These are phyloP conservation scores for Euplexia lucipara DNA, from an alignment of 2,888 invertebrate genomes.

Conservation along the genomic window DNA sequence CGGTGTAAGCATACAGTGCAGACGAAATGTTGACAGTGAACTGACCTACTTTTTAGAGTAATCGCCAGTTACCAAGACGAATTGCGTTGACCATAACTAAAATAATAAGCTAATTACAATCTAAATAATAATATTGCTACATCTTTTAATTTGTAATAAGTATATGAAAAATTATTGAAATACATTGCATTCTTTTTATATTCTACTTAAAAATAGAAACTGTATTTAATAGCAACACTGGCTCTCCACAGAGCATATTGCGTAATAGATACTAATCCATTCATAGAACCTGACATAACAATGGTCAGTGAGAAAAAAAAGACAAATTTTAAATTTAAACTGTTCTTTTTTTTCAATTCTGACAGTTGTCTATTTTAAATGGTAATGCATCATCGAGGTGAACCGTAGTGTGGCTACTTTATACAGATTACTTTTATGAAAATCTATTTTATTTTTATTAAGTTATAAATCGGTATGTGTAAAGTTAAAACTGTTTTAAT, in stretches of 20 bases:
- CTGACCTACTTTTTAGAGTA: conserved; percentile 62
- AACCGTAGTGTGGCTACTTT: conserved; percentile 16
- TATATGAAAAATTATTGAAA: conserved; percentile 51
- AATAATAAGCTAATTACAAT: conserved; percentile 63
- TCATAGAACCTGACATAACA: not conserved
- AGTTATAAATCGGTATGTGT: conserved; percentile 8
- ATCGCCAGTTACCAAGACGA: conserved; percentile 33
- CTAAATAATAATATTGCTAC: conserved; percentile 70
- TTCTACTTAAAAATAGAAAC: conserved; percentile 36
- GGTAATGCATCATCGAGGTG: conserved; percentile 1
- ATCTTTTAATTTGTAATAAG: conserved; percentile 56
- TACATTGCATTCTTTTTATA: conserved; percentile 43
- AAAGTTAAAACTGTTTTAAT: conserved; percentile 31
- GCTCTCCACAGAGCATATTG: conserved; percentile 19
- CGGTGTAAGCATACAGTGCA: conserved; percentile 72
- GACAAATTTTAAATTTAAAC: not conserved
- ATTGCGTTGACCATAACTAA: conserved; percentile 58
- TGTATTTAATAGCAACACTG: conserved; percentile 43
- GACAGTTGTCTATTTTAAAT: not conserved
- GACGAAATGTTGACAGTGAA: conserved; percentile 58
- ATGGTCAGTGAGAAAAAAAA: conserved; percentile 5
- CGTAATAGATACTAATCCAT: not conserved
- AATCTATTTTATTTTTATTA: conserved; percentile 11
- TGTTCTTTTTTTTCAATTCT: not conserved
- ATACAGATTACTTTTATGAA: conserved; percentile 22